Conservation (phyloP, 2,797 vertebrate species). For the Gallinago stenura region DNA sequence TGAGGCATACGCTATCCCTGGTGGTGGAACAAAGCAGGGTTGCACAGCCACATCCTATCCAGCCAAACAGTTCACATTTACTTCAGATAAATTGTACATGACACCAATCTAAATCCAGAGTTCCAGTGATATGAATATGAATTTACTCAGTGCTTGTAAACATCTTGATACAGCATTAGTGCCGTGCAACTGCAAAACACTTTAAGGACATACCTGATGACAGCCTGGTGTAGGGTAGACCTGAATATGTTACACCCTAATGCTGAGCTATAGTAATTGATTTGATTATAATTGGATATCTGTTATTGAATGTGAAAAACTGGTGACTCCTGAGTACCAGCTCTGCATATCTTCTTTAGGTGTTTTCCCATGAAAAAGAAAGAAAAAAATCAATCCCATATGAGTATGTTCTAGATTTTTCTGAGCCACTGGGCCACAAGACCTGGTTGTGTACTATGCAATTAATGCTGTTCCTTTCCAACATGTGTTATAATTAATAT, state of each 20-base stretch:
- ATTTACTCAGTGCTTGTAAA: conserved; percentile 58
- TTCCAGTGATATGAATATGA: conserved; percentile 11
- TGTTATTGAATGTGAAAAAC: neutral
- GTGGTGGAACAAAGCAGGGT: neutral
- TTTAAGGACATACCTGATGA: neutral
- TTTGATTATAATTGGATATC: neutral
- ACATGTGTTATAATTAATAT: neutral
- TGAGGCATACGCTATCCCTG: accelerated
- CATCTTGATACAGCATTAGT: conserved; percentile 24
- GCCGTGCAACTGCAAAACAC: conserved; percentile 11
- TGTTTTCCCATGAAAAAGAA: neutral
- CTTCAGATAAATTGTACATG: conserved; percentile 16
- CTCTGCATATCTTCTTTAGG: neutral
- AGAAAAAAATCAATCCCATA: neutral
- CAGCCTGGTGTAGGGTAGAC: neutral
- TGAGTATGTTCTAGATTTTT: neutral
- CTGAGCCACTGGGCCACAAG: neutral
- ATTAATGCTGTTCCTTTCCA: neutral
- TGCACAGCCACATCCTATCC: neutral
- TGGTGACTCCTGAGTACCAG: neutral
- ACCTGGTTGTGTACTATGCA: neutral
- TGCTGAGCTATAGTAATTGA: neutral
- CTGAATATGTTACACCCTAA: neutral
- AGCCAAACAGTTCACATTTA: neutral
- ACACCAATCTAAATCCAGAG: conserved; percentile 12